A percentile compares a stretch with the other conserved stretches of the same genome.
phyloP scores from a whole-genome alignment of 2,113 vertebrate genomes.

The Mesoclemmys tuberculata region DNA sequence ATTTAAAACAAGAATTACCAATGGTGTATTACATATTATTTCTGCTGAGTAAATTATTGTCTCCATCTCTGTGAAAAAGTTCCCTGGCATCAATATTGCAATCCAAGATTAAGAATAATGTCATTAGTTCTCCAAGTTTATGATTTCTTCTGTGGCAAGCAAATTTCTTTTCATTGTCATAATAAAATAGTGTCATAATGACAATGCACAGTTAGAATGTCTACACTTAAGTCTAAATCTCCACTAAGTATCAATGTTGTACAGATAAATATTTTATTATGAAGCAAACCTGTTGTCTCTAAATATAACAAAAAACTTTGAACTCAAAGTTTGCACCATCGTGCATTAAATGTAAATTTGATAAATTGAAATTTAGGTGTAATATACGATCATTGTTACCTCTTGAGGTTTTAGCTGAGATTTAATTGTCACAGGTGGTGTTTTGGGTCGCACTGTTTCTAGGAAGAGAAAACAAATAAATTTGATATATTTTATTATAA shows the following conservation, averaged over 20 bases:
- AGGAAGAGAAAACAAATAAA: slow-evolving; percentile 22
- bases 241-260: not conserved
- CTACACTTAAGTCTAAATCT: not conserved
- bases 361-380: slow-evolving; percentile 31
- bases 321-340: not conserved
- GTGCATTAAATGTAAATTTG: slow-evolving; percentile 14
- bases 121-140: not conserved
- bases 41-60: not conserved
- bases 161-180: not conserved
- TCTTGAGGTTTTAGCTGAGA: slow-evolving; percentile 84
- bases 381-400: slow-evolving; percentile 78
- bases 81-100: slow-evolving; percentile 21
- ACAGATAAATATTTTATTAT: not conserved
- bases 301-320: not conserved
- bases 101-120: slow-evolving; percentile 21
- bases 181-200: not conserved
- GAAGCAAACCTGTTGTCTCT: not conserved
- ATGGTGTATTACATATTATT: not conserved
- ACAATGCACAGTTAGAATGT: not conserved
- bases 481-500: not conserved
- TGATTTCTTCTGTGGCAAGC: not conserved
- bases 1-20: not conserved
- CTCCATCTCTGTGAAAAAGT: slow-evolving; percentile 31
- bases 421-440: slow-evolving; percentile 89
- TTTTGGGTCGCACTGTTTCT: slow-evolving; percentile 93